A percentile compares a stretch with the other conserved stretches of the same genome.
Conservation (phyloP, 2,113 vertebrate species). For the Argyrosomus japonicus region DNA sequence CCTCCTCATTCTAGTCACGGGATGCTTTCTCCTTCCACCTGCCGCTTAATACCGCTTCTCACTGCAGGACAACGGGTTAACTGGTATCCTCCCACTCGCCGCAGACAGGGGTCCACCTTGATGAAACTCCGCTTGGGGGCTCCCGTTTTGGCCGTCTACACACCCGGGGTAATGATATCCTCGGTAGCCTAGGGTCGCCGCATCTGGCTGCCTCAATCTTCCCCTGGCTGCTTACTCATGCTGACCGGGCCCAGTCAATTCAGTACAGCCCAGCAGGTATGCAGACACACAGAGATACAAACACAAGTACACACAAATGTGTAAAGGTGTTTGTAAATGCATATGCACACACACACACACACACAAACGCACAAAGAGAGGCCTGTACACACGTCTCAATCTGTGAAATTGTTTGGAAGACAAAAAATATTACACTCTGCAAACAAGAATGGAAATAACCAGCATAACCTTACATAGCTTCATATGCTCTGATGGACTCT, state of each 20-base stretch:
- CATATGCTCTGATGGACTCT: background rate
- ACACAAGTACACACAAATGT: constrained; percentile 34
- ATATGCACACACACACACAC: background rate
- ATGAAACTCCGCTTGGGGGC: constrained; percentile 86
- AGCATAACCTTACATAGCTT: background rate
- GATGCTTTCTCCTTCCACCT: constrained; percentile 74
- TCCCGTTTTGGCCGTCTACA: constrained; percentile 65
- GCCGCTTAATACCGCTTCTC: constrained; percentile 82
- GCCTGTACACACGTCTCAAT: background rate
- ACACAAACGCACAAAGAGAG: background rate
- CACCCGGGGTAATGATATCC: constrained; percentile 88
- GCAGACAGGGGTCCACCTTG: constrained; percentile 84
- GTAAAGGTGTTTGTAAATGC: constrained; percentile 43
- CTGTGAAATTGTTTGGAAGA: constrained; percentile 11
- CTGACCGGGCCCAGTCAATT: constrained; percentile 79
- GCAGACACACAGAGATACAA: constrained; percentile 48
- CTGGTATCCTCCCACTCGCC: constrained; percentile 72
- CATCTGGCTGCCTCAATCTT: constrained; percentile 83
- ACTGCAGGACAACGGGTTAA: constrained; percentile 87
- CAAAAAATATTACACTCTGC: constrained; percentile 1
- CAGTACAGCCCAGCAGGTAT: constrained; percentile 67
- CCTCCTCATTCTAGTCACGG: constrained; percentile 69
- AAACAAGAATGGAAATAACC: constrained; percentile 5
- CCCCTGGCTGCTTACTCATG: constrained; percentile 84
- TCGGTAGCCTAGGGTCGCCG: constrained; percentile 82